Base-by-base conservation (phyloP, 2,113 vertebrate species). In the Nothoprocta pentlandii region DNA sequence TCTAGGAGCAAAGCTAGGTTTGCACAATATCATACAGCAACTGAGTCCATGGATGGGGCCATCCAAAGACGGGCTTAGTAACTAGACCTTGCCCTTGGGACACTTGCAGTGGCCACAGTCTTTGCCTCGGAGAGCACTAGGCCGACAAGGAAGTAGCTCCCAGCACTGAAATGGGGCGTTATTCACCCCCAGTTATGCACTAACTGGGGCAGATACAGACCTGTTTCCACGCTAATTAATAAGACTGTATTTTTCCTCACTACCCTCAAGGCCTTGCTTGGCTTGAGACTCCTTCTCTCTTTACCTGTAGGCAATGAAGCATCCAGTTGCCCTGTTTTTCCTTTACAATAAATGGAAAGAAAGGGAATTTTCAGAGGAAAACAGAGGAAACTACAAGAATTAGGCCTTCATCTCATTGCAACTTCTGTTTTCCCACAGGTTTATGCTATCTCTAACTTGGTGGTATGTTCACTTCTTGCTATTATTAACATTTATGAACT, bases 71-170 rank as follows among this genome's bases (percentile, higher is more conserved):
- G 44, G 16, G 13, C 25, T 85, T 30, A 69, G 3, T 34, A 61
- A 9, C 32, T 47, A 54, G 25, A 30, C 74, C 10, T 56, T 41
- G 77, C 28, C n/a, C 42, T 12, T 59, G 64, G 39, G 80, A 49
- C 25, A 28, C 56, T 7, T 3, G 1, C 4, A 64, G 10, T 0
- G 0, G 54, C 36, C 59, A 75, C 3, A 0, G 1, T 11, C 32
- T 56, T 21, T 59, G 61, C 22, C n/a, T 15, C 1, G 2, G 66
- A 41, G 56, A 87, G 32, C 39, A 63, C 21, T 4, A 46, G 8
- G 10, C 53, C 30, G 11, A 64, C 61, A 51, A 56, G 49, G 51
- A 46, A 61, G 44, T 39, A 39, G 36, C 36, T 39, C 49, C 68
- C 8, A 15, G 41, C 59, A 86, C n/a, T 4, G 6, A 62, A 85